phyloP scores from a whole-genome alignment of 1,140 invertebrate species.

The Ceratina japonica region DNA sequence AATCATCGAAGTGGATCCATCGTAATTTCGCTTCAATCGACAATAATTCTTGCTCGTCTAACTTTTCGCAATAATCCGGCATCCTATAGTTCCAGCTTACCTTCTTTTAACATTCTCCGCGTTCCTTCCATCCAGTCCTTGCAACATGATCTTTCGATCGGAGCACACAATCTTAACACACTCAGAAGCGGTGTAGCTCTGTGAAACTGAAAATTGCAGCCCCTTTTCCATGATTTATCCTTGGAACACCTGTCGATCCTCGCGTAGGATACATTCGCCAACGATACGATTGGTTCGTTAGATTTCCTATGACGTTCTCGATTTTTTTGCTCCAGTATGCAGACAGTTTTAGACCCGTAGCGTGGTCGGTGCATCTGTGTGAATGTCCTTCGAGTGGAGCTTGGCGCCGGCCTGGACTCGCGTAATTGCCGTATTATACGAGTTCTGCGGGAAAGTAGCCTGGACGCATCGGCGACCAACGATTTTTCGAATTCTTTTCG shows the following conservation, averaged over 20 bases:
- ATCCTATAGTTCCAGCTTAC: background rate
- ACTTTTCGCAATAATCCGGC: background rate
- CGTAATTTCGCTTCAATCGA: background rate
- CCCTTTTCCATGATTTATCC: slow-evolving; percentile 9
- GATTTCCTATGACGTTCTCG: background rate
- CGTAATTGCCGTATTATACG: slow-evolving; percentile 55
- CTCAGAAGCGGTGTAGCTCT: background rate
- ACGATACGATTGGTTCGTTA: slow-evolving; percentile 13
- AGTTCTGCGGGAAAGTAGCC: slow-evolving; percentile 28
- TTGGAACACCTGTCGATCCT: slow-evolving; percentile 4
- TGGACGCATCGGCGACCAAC: slow-evolving; percentile 24
- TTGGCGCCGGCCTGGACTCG: slow-evolving; percentile 52
- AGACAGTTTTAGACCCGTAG: slow-evolving; percentile 3
- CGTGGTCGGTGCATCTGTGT: slow-evolving; percentile 21
- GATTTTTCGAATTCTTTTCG: slow-evolving; percentile 39
- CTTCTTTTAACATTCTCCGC: background rate
- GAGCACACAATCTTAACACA: background rate
- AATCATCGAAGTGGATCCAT: background rate
- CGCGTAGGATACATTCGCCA: background rate
- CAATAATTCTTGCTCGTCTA: background rate
- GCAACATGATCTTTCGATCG: background rate
- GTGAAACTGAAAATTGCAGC: slow-evolving; percentile 3
- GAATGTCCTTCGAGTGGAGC: slow-evolving; percentile 50
- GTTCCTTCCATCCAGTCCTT: background rate
- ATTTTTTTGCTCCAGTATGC: slow-evolving; percentile 35